Conservation (phyloP, 1,140 invertebrate genomes). For the Drosophila leontia region DNA sequence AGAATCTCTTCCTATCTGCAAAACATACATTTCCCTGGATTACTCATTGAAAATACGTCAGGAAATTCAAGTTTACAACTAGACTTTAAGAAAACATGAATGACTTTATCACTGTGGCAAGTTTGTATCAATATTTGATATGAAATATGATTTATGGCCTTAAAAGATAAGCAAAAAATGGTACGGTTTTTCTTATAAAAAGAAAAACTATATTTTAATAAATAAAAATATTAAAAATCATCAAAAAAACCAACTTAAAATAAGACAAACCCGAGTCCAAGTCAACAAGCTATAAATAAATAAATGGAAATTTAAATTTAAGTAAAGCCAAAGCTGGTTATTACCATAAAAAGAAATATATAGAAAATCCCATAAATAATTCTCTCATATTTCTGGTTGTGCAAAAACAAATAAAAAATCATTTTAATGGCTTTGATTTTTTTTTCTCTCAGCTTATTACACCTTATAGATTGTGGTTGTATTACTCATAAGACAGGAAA, state of each 20-base stretch:
- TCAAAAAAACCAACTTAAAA: not conserved
- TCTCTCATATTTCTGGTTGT: not conserved
- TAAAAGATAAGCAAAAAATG: not conserved
- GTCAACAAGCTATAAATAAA: not conserved
- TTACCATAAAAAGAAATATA: not conserved
- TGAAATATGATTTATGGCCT: slow-evolving; percentile 8
- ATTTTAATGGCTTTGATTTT: slow-evolving; percentile 5
- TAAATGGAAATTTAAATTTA: not conserved
- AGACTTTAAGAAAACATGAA: slow-evolving; percentile 3
- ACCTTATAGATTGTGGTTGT: not conserved
- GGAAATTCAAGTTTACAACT: not conserved
- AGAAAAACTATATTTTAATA: too few species aligned
- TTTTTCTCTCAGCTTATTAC: slow-evolving; percentile 6
- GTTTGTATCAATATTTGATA: slow-evolving; percentile 12
- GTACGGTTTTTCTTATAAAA: too few species aligned
- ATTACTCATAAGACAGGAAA: slow-evolving; percentile 15
- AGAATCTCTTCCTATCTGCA: too few species aligned
- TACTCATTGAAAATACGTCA: not conserved
- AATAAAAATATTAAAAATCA: not conserved
- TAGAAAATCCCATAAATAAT: not conserved
- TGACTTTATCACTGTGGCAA: not conserved
- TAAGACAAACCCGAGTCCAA: not conserved
- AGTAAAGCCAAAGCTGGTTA: not conserved
- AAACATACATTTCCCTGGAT: not conserved
- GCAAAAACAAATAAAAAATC: not conserved